phyloP scores from a whole-genome alignment of 37 sponge, comb jelly and placozoan species.

The Chondrilla cf. caribensis region DNA sequence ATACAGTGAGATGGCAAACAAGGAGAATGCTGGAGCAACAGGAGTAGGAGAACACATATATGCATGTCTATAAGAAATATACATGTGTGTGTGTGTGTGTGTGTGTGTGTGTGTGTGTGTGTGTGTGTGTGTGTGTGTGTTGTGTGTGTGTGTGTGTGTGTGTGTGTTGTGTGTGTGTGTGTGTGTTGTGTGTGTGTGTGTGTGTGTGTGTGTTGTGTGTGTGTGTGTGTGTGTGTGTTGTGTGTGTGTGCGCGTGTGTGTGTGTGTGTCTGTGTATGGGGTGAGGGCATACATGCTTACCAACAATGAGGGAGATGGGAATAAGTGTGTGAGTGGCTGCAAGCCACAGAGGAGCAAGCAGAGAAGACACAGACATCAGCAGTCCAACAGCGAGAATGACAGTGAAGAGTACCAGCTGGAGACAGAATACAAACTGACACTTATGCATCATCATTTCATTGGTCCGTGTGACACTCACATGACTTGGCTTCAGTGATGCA shows the following conservation, averaged over 20 bases:
- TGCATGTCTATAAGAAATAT: background rate
- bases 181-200: background rate
- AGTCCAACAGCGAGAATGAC: slow-evolving; percentile 42
- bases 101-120: background rate
- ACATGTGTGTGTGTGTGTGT: slow-evolving; percentile 1
- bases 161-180: background rate
- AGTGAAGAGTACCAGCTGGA: slow-evolving; percentile 42
- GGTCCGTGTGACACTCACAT: slow-evolving; percentile 20
- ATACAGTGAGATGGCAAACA: slow-evolving; percentile 20
- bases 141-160: background rate
- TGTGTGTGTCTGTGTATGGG: background rate
- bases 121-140: slow-evolving; percentile 2
- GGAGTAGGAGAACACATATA: background rate
- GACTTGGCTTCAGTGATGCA: slow-evolving; percentile 4
- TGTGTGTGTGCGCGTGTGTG: background rate
- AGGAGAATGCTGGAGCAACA: slow-evolving; percentile 17
- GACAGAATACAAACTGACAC: too few species aligned
- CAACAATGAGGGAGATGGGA: slow-evolving; percentile 14
- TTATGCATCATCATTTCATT: too few species aligned
- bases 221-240: background rate
- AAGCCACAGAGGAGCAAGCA: slow-evolving; percentile 51
- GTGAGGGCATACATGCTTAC: slow-evolving; percentile 1
- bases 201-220: background rate
- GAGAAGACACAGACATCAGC: slow-evolving; percentile 34
- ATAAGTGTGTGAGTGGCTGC: slow-evolving; percentile 44